A percentile compares a stretch with the other conserved stretches of the same genome.
phyloP scores from a whole-genome alignment of 2,113 vertebrate species.

The Euleptes europaea region DNA sequence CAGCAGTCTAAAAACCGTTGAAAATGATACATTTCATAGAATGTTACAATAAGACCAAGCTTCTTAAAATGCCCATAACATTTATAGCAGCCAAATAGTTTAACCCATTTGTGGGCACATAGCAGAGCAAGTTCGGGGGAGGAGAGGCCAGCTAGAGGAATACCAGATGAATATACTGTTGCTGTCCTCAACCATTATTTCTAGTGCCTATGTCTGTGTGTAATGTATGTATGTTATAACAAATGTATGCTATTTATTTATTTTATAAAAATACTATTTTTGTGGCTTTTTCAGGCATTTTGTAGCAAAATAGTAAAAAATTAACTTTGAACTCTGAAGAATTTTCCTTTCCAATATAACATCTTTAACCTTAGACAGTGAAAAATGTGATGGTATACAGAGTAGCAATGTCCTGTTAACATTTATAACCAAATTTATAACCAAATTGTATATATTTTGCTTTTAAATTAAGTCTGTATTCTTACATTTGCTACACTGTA shows the following conservation, averaged over 20 bases:
- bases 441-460: conserved; percentile 57
- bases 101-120: no score
- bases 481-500: conserved; percentile 65
- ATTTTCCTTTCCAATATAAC: conserved; percentile 36
- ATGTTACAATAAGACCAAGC: no score
- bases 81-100: no score
- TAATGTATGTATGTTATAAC: neutral
- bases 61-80: no score
- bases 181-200: no score
- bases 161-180: no score
- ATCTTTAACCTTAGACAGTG: conserved; percentile 39
- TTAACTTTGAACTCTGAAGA: conserved; percentile 20
- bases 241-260: conserved; percentile 6
- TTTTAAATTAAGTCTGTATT: conserved; percentile 63
- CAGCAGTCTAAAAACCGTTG: no score
- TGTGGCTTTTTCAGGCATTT: conserved; percentile 24
- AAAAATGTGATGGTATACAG: conserved; percentile 44
- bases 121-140: no score
- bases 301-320: conserved; percentile 25
- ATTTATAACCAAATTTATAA: conserved; percentile 70
- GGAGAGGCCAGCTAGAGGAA: no score
- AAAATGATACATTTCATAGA: no score
- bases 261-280: neutral
- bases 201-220: no score
- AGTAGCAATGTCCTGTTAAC: conserved; percentile 56